Evolutionary conservation across 2,113 vertebrate genomes (phyloP).

Genomic region (Argyrosomus japonicus): DNA sequence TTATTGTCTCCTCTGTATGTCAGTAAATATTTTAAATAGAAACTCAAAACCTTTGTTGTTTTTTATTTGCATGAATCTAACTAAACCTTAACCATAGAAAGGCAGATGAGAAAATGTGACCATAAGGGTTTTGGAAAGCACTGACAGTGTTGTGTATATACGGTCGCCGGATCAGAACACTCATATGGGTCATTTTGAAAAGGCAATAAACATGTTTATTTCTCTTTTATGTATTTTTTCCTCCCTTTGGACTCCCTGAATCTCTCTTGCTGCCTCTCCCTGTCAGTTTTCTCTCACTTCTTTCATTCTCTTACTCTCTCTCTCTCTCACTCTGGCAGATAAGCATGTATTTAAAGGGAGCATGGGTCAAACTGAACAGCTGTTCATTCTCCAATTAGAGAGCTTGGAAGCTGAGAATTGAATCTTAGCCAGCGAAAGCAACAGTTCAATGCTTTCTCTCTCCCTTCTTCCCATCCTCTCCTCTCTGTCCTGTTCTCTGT

Average conservation of each 20-base stretch:
- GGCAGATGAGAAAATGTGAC: neutral
- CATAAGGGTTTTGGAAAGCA: neutral
- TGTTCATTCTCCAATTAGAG: conserved; percentile 67
- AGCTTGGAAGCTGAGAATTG: conserved; percentile 20
- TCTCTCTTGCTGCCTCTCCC: neutral
- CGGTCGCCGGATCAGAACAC: neutral
- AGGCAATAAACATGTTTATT: neutral
- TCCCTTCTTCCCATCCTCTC: neutral
- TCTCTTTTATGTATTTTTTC: neutral
- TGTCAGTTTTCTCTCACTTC: neutral
- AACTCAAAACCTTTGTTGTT: no score
- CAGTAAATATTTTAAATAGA: no score
- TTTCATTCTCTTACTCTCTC: neutral
- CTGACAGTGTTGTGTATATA: neutral
- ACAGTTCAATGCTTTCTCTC: neutral
- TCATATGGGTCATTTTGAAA: neutral
- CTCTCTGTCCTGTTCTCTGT: conserved; percentile 12
- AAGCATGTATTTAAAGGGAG: conserved; percentile 13
- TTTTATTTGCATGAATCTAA: no score
- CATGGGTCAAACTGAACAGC: conserved; percentile 63
- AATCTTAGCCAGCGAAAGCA: conserved; percentile 2
- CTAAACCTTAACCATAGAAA: no score
- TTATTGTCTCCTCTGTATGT: neutral
- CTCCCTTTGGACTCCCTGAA: conserved; percentile 1
- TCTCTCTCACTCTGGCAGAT: neutral